A percentile compares a stretch with the other conserved stretches of the same genome.
These are phyloP conservation scores for Turnix velox DNA, from an alignment of 2,113 vertebrate genomes.

Conservation along the genomic window DNA sequence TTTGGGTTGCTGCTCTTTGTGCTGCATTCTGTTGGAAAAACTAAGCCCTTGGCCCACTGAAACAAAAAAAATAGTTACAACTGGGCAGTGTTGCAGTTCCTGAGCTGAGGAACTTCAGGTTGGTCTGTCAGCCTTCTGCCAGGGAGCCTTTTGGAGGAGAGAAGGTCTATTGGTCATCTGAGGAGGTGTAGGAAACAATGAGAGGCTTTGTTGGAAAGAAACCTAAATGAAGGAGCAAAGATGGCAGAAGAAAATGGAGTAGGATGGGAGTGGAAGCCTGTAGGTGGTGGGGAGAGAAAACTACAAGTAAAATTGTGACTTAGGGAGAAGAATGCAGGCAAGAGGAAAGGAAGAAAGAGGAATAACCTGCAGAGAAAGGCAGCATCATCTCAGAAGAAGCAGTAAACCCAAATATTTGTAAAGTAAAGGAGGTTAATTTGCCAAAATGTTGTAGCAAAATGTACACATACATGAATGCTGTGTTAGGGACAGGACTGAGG, in stretches of 20 bases:
- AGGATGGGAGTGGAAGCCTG: background rate
- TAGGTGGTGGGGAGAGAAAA: background rate
- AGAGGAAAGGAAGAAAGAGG: background rate
- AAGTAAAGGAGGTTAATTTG: background rate
- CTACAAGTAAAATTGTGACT: background rate
- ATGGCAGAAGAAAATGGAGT: background rate
- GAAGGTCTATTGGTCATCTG: background rate
- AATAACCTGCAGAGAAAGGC: background rate
- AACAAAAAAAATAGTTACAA: no score
- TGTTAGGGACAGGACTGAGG: background rate
- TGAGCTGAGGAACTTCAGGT: background rate
- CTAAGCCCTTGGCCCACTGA: fast-evolving
- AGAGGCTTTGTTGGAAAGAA: background rate
- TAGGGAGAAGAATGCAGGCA: background rate
- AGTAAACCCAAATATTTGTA: background rate
- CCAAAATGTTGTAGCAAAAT: background rate
- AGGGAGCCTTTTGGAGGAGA: background rate
- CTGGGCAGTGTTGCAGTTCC: fast-evolving
- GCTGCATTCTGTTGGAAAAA: background rate
- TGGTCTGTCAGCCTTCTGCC: background rate
- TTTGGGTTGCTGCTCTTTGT: background rate
- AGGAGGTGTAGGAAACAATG: background rate
- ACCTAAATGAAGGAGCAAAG: background rate
- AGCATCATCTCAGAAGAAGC: background rate
- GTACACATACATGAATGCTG: background rate